Conservation (phyloP, 2,113 vertebrate genomes). For the Emydocephalus ijimae region DNA sequence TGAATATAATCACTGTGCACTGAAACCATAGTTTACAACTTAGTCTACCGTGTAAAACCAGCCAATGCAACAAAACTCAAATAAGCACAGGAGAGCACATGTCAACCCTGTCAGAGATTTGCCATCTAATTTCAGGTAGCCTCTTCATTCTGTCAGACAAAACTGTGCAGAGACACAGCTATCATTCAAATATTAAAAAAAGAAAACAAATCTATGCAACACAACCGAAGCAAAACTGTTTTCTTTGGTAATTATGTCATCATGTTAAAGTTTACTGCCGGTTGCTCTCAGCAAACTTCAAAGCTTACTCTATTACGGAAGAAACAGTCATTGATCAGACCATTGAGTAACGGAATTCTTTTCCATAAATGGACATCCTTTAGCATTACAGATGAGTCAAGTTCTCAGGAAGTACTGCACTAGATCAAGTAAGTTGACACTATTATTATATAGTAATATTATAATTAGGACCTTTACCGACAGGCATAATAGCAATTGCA, state of each 20-base stretch:
- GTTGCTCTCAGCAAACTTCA: neutral
- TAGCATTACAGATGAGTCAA: neutral
- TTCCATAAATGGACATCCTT: slow-evolving; percentile 23
- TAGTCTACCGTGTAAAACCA: neutral
- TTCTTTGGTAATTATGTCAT: neutral
- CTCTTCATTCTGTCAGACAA: neutral
- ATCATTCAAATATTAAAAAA: neutral
- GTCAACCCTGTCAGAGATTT: neutral
- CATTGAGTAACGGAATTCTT: slow-evolving; percentile 13
- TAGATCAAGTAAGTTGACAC: neutral
- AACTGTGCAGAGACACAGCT: neutral
- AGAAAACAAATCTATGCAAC: neutral
- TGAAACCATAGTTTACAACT: neutral
- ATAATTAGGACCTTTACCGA: neutral
- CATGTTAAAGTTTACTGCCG: neutral
- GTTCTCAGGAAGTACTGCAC: slow-evolving; percentile 1
- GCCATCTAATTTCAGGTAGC: neutral
- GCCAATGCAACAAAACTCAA: neutral
- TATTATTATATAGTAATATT: neutral
- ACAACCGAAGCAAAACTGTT: neutral
- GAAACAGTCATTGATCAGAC: neutral
- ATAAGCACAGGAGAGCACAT: neutral
- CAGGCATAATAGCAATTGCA: neutral
- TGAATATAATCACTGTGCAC: neutral
- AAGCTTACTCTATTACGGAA: neutral